Evolutionary conservation across 92 coral and sea anemone genomes (phyloP).

Genomic region (Phenganax marumi): DNA sequence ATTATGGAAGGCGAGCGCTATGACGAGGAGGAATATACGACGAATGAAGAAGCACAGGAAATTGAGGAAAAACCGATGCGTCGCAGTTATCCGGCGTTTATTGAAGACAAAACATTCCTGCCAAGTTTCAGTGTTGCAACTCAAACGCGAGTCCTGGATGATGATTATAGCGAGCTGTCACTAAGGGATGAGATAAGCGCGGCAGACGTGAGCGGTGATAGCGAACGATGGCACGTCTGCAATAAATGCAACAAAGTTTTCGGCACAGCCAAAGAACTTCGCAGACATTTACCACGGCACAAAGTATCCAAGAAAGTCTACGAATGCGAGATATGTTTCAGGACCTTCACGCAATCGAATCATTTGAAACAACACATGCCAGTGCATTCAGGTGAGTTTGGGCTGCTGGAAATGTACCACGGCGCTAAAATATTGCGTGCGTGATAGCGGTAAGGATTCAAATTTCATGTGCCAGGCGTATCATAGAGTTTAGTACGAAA

Average conservation of each 20-base stretch:
- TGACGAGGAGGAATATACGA: background rate
- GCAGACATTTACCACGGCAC: slow-evolving; percentile 45
- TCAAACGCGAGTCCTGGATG: slow-evolving; percentile 29
- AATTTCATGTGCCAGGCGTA: background rate
- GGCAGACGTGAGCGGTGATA: slow-evolving; percentile 5
- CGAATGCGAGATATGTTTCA: slow-evolving; percentile 38
- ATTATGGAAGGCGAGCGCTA: background rate
- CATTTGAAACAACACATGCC: slow-evolving; percentile 45
- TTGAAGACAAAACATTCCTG: slow-evolving; percentile 38
- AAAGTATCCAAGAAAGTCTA: slow-evolving; percentile 38
- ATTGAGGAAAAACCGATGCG: background rate
- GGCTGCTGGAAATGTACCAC: background rate
- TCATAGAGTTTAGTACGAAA: background rate
- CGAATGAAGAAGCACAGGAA: background rate
- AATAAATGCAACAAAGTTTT: slow-evolving; percentile 42
- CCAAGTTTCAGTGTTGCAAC: slow-evolving; percentile 33
- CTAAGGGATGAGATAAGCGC: slow-evolving; percentile 16
- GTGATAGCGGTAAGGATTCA: background rate
- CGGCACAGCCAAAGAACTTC: slow-evolving; percentile 37
- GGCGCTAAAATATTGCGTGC: background rate
- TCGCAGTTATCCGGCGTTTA: slow-evolving; percentile 35
- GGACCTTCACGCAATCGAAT: slow-evolving; percentile 39
- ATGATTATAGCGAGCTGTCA: slow-evolving; percentile 30
- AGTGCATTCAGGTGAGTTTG: slow-evolving; percentile 37
- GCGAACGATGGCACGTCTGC: slow-evolving; percentile 44